Evolutionary conservation across 1,140 invertebrate genomes (phyloP).

Genomic region (Arion vulgaris): DNA sequence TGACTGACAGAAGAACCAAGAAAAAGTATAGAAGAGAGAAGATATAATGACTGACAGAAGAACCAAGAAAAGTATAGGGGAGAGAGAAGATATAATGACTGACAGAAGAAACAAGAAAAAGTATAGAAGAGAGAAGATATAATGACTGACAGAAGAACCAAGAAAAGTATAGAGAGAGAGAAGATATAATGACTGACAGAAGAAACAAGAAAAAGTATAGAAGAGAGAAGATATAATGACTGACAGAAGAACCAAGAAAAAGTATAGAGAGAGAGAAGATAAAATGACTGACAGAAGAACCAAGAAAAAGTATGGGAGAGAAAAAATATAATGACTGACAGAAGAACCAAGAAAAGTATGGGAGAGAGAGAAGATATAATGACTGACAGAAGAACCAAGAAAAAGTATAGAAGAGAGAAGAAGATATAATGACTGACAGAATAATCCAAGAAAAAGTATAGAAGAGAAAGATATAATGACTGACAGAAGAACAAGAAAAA

Average conservation of each 20-base stretch:
- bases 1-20: too few species aligned
- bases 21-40: too few species aligned
- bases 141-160: neutral
- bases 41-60: too few species aligned
- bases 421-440: slow-evolving; percentile 1
- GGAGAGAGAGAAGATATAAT: neutral
- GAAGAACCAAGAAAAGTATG: neutral
- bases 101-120: too few species aligned
- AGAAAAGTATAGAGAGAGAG: neutral
- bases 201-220: neutral
- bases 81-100: too few species aligned
- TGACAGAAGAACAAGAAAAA: neutral
- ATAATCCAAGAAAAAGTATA: neutral
- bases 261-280: neutral
- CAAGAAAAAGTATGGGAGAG: neutral
- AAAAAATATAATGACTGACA: neutral
- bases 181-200: neutral
- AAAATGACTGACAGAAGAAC: neutral
- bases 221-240: neutral
- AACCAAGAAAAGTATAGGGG: too few species aligned
- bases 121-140: too few species aligned
- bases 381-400: neutral
- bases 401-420: neutral
- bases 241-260: neutral
- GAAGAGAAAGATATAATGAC: neutral